Evolutionary conservation across 2,113 vertebrate species (phyloP), one percentile per base, ranked within the genome.

Genomic region (Stigmatopora nigra): DNA sequence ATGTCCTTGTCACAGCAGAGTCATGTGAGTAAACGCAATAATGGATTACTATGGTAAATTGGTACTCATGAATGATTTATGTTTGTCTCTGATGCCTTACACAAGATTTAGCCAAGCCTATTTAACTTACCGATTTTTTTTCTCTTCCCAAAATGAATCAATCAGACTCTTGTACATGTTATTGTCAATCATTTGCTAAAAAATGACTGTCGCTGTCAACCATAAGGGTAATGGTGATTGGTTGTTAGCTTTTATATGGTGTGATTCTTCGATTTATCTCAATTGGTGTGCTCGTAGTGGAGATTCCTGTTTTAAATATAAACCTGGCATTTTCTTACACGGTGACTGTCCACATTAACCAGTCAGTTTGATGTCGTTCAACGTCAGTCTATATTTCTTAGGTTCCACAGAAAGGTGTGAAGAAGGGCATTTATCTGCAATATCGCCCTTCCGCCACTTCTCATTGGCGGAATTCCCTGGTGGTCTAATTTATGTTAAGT

Each of bases 401-500:
- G 44, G 38, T 7, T 17, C 16, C 10, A 73, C 65, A 74, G 38
- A 67, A 70, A 78, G 81, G 82, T 81, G 78, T 86, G 76, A 52
- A 67, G 67, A 31, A 48, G 67, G 17, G 62, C 77, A 71, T 89
- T 90, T 82, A 87, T 87, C 81, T 82, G 80, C 69, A 87, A 82
- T 86, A 80, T 84, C 88, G 83, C 88, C 86, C 84, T 86, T 87
- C 84, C 85, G 78, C 84, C 83, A 84, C 84, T 84, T 88, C 83
- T 89, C 81, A 89, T 87, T 78, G 85, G 79, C 78, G 78, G 73
- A 31, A 77, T 88, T 91, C 91, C 91, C 91, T 88, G 89, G 91
- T 92, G 91, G 91, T 88, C 89, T 91, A 92, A 92, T 92, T 92
- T 92, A 92, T 92, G 91, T 91, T 91, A 91, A 91, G 90, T 92